A percentile compares a stretch with the other conserved stretches of the same genome.
Evolutionary conservation across 1,140 invertebrate species (phyloP).

Genomic region (Bombus turneri): DNA sequence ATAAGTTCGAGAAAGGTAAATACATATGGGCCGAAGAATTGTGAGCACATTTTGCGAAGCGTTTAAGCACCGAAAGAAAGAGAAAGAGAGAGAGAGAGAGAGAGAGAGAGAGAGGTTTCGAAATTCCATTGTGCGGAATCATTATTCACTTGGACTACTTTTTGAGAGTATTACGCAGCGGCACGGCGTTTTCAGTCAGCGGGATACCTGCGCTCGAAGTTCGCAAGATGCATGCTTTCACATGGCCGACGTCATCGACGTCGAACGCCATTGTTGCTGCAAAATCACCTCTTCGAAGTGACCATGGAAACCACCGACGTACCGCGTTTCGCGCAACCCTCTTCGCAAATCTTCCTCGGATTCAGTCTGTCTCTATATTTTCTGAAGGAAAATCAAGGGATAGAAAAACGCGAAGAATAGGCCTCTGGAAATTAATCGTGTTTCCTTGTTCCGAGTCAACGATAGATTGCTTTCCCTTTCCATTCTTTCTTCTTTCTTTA

Average conservation of each 20-base stretch:
- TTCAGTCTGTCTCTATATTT: background rate
- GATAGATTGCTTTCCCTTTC: background rate
- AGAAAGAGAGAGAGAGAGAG: background rate
- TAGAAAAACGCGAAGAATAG: background rate
- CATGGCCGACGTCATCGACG: constrained; percentile 6
- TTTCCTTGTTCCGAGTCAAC: background rate
- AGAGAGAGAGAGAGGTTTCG: background rate
- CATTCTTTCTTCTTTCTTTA: background rate
- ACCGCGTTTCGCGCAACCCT: background rate
- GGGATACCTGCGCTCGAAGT: background rate
- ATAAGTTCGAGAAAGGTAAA: constrained; percentile 35
- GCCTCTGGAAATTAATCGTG: background rate
- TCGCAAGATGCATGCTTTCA: constrained; percentile 15
- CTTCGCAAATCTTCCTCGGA: background rate
- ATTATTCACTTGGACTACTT: constrained; percentile 74
- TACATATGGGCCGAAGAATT: constrained; percentile 14
- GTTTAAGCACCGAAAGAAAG: background rate
- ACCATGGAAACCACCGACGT: too few species aligned
- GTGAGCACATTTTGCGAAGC: background rate
- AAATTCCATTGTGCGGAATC: constrained; percentile 63
- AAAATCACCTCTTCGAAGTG: background rate
- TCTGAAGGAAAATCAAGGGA: background rate
- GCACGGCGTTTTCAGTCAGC: constrained; percentile 9
- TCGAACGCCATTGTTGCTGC: background rate
- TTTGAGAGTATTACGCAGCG: constrained; percentile 63